Percentiles rank a stretch among this genome's conserved stretches.
These are phyloP conservation scores for Xenopus petersii DNA, from an alignment of 2,797 vertebrate genomes.

Conservation along the genomic window DNA sequence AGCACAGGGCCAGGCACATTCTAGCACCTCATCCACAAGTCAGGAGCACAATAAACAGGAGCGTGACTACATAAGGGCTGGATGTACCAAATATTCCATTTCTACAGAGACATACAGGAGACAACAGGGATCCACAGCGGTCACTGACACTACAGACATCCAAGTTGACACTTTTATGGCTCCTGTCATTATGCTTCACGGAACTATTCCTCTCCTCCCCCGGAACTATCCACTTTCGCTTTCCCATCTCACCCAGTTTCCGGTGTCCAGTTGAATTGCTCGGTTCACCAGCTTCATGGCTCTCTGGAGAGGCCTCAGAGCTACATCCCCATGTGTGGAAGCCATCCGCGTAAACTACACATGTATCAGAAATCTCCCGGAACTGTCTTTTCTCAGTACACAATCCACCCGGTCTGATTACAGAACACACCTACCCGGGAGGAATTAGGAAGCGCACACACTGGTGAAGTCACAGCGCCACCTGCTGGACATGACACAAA, in stretches of 20 bases:
- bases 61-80: too few relatives aligned
- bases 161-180: too few relatives aligned
- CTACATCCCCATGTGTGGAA: slow-evolving; percentile 58
- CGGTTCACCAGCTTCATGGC: too few relatives aligned
- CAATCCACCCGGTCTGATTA: slow-evolving; percentile 38
- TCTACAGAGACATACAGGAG: too few relatives aligned
- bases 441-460: neutral
- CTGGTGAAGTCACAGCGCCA: neutral
- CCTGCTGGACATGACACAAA: neutral
- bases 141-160: too few relatives aligned
- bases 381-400: slow-evolving; percentile 26
- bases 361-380: slow-evolving; percentile 8
- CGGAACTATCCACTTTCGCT: too few relatives aligned
- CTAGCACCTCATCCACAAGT: too few relatives aligned
- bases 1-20: too few relatives aligned
- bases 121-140: too few relatives aligned
- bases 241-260: slow-evolving; percentile 73
- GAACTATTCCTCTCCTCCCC: neutral
- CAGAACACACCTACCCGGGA: slow-evolving; percentile 33
- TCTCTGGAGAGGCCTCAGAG: slow-evolving; percentile 73
- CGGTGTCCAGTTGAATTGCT: slow-evolving; percentile 83
- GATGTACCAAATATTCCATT: too few relatives aligned
- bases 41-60: too few relatives aligned
- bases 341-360: slow-evolving; percentile 54
- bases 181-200: too few relatives aligned